These are phyloP conservation scores for Urocynchramus pylzowi DNA, from an alignment of 2,113 vertebrate species.

Conservation along the genomic window DNA sequence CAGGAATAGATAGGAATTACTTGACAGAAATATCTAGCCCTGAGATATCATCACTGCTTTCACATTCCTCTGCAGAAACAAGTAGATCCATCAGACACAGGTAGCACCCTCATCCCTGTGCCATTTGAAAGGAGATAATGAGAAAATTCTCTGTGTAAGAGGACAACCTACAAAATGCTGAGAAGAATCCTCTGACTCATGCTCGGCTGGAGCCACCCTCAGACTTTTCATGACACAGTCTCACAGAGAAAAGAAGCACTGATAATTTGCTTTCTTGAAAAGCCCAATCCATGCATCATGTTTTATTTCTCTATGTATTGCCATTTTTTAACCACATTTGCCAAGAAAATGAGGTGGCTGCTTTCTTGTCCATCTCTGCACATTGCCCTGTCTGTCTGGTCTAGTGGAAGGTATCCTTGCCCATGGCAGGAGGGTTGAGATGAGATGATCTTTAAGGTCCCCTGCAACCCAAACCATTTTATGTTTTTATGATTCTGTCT, in stretches of 20 bases:
- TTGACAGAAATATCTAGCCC: background rate
- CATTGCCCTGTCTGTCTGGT: background rate
- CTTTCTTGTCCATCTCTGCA: background rate
- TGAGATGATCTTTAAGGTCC: background rate
- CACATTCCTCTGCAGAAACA: background rate
- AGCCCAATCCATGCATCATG: background rate
- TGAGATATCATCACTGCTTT: background rate
- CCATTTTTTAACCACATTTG: background rate
- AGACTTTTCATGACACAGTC: fast-evolving
- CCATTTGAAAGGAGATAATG: background rate
- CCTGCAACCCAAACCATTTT: background rate
- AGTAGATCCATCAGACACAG: background rate
- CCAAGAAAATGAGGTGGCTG: background rate
- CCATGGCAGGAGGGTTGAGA: background rate
- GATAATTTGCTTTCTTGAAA: background rate
- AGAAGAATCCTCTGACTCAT: background rate
- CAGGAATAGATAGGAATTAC: background rate
- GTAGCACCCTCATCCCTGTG: background rate
- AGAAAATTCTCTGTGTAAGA: background rate
- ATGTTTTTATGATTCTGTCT: background rate
- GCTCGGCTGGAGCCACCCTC: background rate
- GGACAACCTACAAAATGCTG: background rate
- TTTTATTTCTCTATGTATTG: background rate
- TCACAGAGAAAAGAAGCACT: background rate
- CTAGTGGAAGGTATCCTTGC: background rate